phyloP scores from a whole-genome alignment of 2,797 vertebrate genomes.

The Pseudochirops cupreus region DNA sequence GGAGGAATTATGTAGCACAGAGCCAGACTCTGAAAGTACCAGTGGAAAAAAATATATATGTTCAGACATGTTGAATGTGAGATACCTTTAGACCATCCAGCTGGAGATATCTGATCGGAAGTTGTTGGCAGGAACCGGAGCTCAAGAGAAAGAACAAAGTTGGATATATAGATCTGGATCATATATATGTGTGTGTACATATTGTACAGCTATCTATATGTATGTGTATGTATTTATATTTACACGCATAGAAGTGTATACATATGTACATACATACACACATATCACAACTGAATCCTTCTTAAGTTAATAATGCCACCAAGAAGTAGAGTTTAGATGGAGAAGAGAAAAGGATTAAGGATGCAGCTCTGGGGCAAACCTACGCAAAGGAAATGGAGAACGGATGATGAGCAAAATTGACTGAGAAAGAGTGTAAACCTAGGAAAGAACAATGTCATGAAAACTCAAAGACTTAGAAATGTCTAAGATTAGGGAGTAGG shows the following conservation, averaged over 20 bases:
- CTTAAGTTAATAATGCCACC: background rate
- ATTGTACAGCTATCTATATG: too few species aligned
- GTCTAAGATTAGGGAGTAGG: background rate
- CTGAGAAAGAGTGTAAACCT: too few species aligned
- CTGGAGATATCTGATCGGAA: background rate
- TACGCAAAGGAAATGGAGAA: background rate
- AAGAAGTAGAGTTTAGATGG: background rate
- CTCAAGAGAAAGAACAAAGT: background rate
- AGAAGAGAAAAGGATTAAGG: background rate
- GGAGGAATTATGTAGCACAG: background rate
- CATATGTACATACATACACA: background rate
- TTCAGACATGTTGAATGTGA: background rate
- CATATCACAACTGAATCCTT: background rate
- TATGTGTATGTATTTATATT: background rate
- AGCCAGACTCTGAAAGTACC: background rate
- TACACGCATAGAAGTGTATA: background rate
- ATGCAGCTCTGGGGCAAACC: background rate
- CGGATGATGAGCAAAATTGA: background rate
- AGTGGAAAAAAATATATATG: background rate
- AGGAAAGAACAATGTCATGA: too few species aligned
- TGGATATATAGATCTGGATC: background rate
- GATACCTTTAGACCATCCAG: background rate
- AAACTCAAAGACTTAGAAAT: background rate
- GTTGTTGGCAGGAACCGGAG: background rate
- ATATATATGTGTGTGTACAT: too few species aligned